Evolutionary conservation across 2,888 invertebrate species (phyloP).

Genomic region (Eucera pruinosa): DNA sequence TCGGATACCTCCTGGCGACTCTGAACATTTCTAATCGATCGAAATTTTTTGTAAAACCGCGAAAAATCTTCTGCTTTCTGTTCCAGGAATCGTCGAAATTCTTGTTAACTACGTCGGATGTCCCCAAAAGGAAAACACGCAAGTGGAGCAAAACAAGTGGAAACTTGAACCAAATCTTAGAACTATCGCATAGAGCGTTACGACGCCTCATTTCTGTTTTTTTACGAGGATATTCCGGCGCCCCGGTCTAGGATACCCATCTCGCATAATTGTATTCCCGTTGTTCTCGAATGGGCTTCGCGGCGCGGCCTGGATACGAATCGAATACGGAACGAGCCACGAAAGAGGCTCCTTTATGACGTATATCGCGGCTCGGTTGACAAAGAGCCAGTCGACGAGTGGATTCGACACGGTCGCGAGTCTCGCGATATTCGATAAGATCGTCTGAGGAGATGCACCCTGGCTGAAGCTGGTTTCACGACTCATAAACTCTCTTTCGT

Average conservation of each 20-base stretch:
- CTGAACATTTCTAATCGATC: too few species aligned
- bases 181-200: too few species aligned
- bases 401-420: slow-evolving; percentile 23
- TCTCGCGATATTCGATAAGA: slow-evolving; percentile 48
- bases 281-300: slow-evolving; percentile 29
- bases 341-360: slow-evolving; percentile 34
- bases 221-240: slow-evolving; percentile 41
- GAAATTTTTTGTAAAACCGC: too few species aligned
- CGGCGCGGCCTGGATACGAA: slow-evolving; percentile 34
- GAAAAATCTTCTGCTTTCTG: too few species aligned
- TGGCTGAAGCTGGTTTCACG: slow-evolving; percentile 64
- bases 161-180: too few species aligned
- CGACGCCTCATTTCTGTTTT: slow-evolving; percentile 12
- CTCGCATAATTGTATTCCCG: slow-evolving; percentile 34
- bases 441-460: slow-evolving; percentile 31
- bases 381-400: slow-evolving; percentile 21
- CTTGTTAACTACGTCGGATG: too few species aligned
- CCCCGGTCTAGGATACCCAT: slow-evolving; percentile 16
- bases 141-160: neutral
- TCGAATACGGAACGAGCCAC: slow-evolving; percentile 33
- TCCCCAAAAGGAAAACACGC: too few species aligned
- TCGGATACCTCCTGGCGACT: too few species aligned
- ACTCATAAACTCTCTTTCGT: slow-evolving; percentile 69
- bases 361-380: slow-evolving; percentile 29
- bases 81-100: too few species aligned